Base-by-base conservation (phyloP, 2,113 vertebrate genomes). In the Rattus rattus region DNA sequence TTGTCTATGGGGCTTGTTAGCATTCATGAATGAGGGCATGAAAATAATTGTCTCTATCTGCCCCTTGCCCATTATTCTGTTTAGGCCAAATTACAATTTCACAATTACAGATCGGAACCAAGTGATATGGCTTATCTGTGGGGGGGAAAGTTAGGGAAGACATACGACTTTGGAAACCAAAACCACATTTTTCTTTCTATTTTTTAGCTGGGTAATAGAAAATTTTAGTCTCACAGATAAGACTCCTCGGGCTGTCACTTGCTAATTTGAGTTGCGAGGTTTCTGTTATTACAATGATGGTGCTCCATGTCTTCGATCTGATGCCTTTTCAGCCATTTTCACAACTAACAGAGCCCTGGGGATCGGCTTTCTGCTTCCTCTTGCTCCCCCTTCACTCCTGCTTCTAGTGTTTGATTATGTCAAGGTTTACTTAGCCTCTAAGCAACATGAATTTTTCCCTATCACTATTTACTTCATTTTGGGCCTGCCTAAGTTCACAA, bases 51-150 rank as follows among this genome's bases (percentile, higher is more conserved):
- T 47, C 33, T 96, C 70, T 79, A 2, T 52, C 70, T 59, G n/a
- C 93, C 20, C 16, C 28, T 91, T 52, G 54, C 10, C 22, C 26
- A 69, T 94, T 43, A 70, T 80, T 90, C 33, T 86, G 22, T 67
- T 94, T 70, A 94, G 89, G n/a, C 24, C 65, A 94, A 91, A 96
- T 33, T 96, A 59, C 22, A 92, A 43, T 90, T 94, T 91, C 61
- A 96, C 90, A 93, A 94, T 80, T 75, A 30, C 10, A 79, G 52
- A 73, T 33, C 72, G 89, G 49, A 91, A 83, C 88, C 36, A 89
- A 67, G 6, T 49, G 10, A 54, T 56, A 80, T 47, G 12, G 19
- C 16, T 93, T 56, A 85, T 49, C 49, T 94, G 84, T 85, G 26
- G 24, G n/a, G 24, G 3, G 16, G 52, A 30, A 83, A 95, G 12